Percentiles rank a stretch among this genome's conserved stretches.
Conservation (phyloP, 2,113 vertebrate species). For the Chloebia gouldiae region DNA sequence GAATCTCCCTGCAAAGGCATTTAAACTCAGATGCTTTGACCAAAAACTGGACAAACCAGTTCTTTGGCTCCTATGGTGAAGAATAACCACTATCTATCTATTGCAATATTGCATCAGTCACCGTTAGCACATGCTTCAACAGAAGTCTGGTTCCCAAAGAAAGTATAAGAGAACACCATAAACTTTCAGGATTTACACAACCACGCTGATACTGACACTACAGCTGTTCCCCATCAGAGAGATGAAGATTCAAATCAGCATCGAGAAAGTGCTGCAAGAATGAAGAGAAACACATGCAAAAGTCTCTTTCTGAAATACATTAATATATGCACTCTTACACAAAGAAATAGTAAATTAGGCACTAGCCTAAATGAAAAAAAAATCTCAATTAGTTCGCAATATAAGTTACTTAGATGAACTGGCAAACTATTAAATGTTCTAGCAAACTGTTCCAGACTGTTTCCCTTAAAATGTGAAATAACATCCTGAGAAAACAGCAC, state of each 20-base stretch:
- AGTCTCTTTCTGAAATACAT: background rate
- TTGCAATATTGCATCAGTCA: background rate
- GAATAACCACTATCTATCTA: background rate
- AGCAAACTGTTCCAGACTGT: background rate
- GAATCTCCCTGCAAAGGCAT: background rate
- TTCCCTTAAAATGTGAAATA: background rate
- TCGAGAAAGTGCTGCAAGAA: background rate
- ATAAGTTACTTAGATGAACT: background rate
- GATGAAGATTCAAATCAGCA: background rate
- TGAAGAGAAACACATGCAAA: background rate
- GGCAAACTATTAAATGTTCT: background rate
- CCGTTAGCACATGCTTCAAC: background rate
- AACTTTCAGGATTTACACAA: background rate
- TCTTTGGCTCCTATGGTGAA: background rate
- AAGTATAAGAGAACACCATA: fast-evolving
- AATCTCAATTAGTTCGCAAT: background rate
- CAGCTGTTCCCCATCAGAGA: background rate
- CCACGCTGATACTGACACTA: background rate
- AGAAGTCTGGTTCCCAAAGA: background rate
- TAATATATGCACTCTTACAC: background rate
- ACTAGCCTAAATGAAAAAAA: background rate
- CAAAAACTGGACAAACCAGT: background rate
- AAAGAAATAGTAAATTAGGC: background rate
- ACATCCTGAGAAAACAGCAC: background rate
- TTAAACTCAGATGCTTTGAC: background rate